phyloP scores from a whole-genome alignment of 2,888 invertebrate species.

The Tipula unca region DNA sequence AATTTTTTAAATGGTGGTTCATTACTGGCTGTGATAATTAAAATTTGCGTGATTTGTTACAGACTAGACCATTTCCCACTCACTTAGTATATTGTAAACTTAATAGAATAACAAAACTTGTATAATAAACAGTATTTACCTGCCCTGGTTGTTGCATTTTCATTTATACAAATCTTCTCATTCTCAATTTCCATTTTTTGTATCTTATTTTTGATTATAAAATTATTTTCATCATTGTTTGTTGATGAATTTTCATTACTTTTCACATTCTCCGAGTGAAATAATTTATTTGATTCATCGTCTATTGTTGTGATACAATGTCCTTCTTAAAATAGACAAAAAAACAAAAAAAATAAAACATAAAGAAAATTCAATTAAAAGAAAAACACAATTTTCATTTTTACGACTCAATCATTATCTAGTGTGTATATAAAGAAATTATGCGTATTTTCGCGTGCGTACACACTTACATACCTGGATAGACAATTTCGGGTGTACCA shows the following conservation, averaged over 20 bases:
- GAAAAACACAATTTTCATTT: background rate
- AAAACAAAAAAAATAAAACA: background rate
- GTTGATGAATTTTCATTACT: slow-evolving; percentile 15
- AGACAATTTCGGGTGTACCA: background rate
- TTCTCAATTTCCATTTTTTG: slow-evolving; percentile 18
- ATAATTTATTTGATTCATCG: background rate
- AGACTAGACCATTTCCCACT: background rate
- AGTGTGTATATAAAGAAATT: background rate
- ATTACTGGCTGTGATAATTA: background rate
- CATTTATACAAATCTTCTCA: background rate
- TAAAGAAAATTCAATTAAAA: background rate
- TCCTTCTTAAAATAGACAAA: slow-evolving; percentile 15
- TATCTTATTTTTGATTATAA: slow-evolving; percentile 17
- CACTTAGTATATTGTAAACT: background rate
- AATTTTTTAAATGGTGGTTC: background rate
- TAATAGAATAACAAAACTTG: background rate
- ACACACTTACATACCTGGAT: background rate
- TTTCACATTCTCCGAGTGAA: background rate
- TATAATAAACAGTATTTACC: background rate
- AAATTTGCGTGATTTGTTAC: background rate
- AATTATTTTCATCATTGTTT: slow-evolving; percentile 18
- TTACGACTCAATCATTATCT: background rate
- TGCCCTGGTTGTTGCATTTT: background rate
- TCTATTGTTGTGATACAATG: slow-evolving; percentile 3
- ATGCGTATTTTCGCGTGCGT: background rate